Evolutionary conservation across 2,797 vertebrate species (phyloP).

Genomic region (Tarsius wallacei): DNA sequence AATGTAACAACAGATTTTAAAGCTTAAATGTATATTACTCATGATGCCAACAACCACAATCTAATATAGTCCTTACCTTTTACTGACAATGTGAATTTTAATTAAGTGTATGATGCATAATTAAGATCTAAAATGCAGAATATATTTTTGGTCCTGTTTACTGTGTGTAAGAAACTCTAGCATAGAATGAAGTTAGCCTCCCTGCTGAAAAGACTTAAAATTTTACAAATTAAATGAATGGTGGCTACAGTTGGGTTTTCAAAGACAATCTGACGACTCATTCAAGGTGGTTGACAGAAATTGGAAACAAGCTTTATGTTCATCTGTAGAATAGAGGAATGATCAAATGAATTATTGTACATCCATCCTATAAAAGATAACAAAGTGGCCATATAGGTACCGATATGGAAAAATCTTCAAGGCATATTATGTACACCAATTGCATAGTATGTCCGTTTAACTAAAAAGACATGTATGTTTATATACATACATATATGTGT

Average conservation of each 20-base stretch:
- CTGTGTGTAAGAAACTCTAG: slow-evolving; percentile 59
- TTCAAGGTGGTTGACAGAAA: slow-evolving; percentile 55
- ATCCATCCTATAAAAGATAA: background rate
- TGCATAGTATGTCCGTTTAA: background rate
- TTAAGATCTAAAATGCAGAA: slow-evolving; percentile 74
- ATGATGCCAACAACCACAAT: slow-evolving; percentile 76
- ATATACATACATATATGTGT: too few relatives aligned
- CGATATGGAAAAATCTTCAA: background rate
- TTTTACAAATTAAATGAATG: slow-evolving; percentile 57
- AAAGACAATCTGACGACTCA: slow-evolving; percentile 2
- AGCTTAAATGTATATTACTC: slow-evolving; percentile 83
- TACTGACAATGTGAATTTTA: slow-evolving; percentile 86
- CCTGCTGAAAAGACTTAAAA: slow-evolving; percentile 29
- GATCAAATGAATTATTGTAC: background rate
- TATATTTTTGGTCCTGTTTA: slow-evolving; percentile 81
- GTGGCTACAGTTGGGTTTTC: background rate
- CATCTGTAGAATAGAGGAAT: background rate
- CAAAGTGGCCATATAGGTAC: background rate
- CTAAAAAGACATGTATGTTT: background rate
- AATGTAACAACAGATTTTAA: slow-evolving; percentile 86
- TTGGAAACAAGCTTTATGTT: slow-evolving; percentile 29
- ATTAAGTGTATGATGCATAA: slow-evolving; percentile 82
- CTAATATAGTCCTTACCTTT: slow-evolving; percentile 84
- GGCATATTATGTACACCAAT: background rate
- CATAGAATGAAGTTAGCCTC: slow-evolving; percentile 39